Base-by-base conservation (phyloP, 1,140 invertebrate species). In the Drosophila murphyi region DNA sequence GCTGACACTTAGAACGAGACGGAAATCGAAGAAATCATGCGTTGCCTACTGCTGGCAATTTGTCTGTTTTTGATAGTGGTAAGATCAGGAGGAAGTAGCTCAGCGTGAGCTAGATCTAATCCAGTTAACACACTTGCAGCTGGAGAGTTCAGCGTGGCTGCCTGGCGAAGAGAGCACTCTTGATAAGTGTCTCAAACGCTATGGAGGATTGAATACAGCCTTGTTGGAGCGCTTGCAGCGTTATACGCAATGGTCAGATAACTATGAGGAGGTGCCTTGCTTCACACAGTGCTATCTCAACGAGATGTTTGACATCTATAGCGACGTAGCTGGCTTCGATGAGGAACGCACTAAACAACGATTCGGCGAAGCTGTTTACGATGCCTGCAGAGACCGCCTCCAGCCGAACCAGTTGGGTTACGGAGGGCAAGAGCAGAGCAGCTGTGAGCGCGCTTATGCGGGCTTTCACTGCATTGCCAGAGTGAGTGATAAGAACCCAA, bases 391-490 rank as follows among this genome's bases (percentile, higher is more conserved):
- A 4, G 29, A 59, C 2, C 80, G 77, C n/a, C 54, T 92, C 28
- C n/a, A 69, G 34, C 10, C n/a, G 5, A 43, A n/a, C 10, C 10
- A 43, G 10, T 35, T 72, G 45, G 37, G 45, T 2, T 6, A 6
- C 2, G 10, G 3, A 5, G 51, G 43, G 0, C 57, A 59, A 2
- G 28, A 8, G 1, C 34, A 62, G 6, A 80, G 85, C 57, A 83
- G 63, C 39, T 92, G 90, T 50, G 63, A 78, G 28, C 75, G 83
- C 32, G 90, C 90, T 31, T 92, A 86, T 65, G 74, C 52, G 45
- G 90, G 83, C 34, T 92, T 92, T 50, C 90, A 92, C 51, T 92
- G 90, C 51, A 61, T 92, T 59, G 75, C 77, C 37, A 89, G 68
- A 31, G 90, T 92, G 71, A 90, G 90, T 90, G 64, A 82, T 72